These are phyloP conservation scores for Marmota flaviventris DNA, from an alignment of 2,113 vertebrate genomes.

Conservation along the genomic window DNA sequence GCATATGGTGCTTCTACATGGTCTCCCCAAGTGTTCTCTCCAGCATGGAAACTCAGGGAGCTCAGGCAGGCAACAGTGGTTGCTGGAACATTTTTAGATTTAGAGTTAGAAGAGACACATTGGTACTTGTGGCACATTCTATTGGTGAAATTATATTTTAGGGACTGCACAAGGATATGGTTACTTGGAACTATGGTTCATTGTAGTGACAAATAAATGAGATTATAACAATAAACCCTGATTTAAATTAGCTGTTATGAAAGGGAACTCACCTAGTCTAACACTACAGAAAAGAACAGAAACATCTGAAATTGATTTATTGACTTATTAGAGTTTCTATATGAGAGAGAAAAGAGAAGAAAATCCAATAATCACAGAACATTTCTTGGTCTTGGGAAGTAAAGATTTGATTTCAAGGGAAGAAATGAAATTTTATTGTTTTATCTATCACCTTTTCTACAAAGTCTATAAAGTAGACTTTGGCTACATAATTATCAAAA, in stretches of 20 bases:
- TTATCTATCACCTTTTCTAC: background rate
- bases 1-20: background rate
- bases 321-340: background rate
- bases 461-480: background rate
- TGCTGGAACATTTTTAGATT: background rate
- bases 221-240: background rate
- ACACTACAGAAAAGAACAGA: background rate
- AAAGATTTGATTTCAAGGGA: conserved; percentile 28
- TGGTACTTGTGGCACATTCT: background rate
- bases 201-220: background rate
- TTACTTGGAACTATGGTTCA: background rate
- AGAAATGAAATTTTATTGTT: background rate
- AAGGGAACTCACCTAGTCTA: background rate
- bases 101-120: no score
- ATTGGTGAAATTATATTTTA: background rate
- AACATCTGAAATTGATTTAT: background rate
- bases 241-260: background rate
- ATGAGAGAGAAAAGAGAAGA: background rate
- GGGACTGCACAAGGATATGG: background rate
- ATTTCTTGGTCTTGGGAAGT: background rate
- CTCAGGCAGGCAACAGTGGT: background rate
- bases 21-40: background rate
- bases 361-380: background rate
- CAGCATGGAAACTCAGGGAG: accelerated
- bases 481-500: background rate